phyloP scores from a whole-genome alignment of 2,888 invertebrate genomes.

The Leptogaster cylindrica region DNA sequence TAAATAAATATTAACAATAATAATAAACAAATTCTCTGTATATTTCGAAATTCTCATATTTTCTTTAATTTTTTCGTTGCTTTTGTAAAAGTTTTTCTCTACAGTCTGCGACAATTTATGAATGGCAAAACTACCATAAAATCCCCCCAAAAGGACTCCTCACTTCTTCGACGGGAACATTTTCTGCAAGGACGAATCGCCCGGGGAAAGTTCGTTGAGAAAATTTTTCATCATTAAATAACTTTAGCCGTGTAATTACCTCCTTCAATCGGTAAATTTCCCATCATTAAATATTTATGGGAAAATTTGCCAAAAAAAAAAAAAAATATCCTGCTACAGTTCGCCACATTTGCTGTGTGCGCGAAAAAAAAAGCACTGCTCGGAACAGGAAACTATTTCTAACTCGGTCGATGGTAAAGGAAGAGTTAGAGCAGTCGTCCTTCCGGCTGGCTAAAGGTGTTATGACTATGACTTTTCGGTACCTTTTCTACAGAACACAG shows the following conservation, averaged over 20 bases:
- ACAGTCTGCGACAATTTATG: conserved; percentile 28
- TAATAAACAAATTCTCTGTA: no score
- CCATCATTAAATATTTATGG: conserved; percentile 55
- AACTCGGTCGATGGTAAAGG: background rate
- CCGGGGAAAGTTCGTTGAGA: background rate
- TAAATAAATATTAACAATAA: no score
- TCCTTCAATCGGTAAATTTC: conserved; percentile 51
- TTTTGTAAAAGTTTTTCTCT: no score
- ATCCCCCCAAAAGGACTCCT: no score
- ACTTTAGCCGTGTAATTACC: conserved; percentile 49
- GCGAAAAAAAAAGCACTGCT: no score
- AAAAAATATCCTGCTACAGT: background rate
- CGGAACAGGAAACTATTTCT: background rate
- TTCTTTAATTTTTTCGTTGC: no score
- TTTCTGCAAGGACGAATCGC: background rate
- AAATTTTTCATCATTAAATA: conserved; percentile 42
- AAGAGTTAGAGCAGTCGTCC: background rate
- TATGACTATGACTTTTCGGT: conserved; percentile 20
- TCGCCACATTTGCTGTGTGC: no score
- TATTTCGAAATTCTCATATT: no score
- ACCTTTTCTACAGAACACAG: background rate
- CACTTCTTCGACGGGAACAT: background rate
- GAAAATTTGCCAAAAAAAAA: conserved; percentile 8
- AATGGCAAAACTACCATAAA: background rate
- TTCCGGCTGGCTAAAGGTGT: background rate